Evolutionary conservation across 1,140 invertebrate genomes (phyloP).

Genomic region (Acromyrmex echinatior): DNA sequence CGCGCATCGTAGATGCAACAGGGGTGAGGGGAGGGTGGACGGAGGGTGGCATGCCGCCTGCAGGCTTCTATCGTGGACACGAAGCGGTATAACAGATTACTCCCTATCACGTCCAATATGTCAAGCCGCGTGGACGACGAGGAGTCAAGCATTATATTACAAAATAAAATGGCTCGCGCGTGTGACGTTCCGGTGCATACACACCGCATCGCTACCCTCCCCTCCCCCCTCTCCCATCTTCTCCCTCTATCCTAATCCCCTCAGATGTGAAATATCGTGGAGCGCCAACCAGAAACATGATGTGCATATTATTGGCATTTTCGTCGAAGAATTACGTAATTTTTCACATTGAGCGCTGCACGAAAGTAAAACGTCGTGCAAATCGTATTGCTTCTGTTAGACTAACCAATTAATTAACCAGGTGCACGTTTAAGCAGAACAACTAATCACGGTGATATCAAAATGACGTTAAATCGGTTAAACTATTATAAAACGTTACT

Average conservation of each 20-base stretch:
- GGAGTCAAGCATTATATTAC: slow-evolving; percentile 75
- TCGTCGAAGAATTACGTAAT: slow-evolving; percentile 68
- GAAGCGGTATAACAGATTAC: slow-evolving; percentile 72
- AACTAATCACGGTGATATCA: too few relatives aligned
- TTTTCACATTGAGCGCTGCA: slow-evolving; percentile 27
- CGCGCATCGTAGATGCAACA: slow-evolving; percentile 17
- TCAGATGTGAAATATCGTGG: slow-evolving; percentile 62
- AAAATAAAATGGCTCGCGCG: slow-evolving; percentile 71
- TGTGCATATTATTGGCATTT: slow-evolving; percentile 71
- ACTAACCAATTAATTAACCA: not conserved
- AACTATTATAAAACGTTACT: too few relatives aligned
- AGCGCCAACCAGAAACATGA: slow-evolving; percentile 40
- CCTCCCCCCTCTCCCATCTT: not conserved
- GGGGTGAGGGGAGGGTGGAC: not conserved
- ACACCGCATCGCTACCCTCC: not conserved
- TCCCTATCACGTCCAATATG: slow-evolving; percentile 76
- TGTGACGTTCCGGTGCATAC: not conserved
- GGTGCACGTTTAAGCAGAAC: not conserved
- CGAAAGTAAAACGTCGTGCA: slow-evolving; percentile 18
- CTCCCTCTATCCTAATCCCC: not conserved
- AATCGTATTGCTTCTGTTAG: not conserved
- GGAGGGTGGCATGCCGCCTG: not conserved
- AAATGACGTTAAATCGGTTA: too few relatives aligned
- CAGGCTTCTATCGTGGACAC: slow-evolving; percentile 63
- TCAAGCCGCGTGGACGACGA: slow-evolving; percentile 69